Evolutionary conservation across 2,888 invertebrate species (phyloP).

Genomic region (Pogonocherus hispidulus): DNA sequence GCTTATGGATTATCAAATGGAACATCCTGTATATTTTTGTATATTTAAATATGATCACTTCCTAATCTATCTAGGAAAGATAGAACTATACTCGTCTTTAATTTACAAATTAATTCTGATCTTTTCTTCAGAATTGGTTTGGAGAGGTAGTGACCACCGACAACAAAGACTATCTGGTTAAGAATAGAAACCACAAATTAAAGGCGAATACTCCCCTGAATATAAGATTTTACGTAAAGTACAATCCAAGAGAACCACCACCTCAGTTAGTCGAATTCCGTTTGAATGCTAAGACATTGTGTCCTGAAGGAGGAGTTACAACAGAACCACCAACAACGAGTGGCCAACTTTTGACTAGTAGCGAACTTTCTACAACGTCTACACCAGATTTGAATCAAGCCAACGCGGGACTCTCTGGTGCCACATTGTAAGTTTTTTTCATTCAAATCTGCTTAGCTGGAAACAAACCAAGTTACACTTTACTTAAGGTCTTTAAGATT

Average conservation of each 20-base stretch:
- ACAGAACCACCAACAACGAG: constrained; percentile 64
- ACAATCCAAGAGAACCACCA: constrained; percentile 71
- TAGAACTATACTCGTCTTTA: too few relatives aligned
- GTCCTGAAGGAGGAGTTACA: constrained; percentile 62
- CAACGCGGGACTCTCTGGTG: neutral
- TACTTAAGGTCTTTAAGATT: too few relatives aligned
- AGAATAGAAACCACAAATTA: constrained; percentile 73
- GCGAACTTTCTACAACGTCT: constrained; percentile 42
- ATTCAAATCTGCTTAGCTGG: too few relatives aligned
- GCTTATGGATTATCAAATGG: too few relatives aligned
- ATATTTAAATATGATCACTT: too few relatives aligned
- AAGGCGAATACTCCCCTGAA: constrained; percentile 71
- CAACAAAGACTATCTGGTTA: constrained; percentile 74
- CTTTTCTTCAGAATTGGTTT: constrained; percentile 66
- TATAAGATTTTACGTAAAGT: constrained; percentile 75
- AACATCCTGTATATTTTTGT: too few relatives aligned
- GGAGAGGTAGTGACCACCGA: constrained; percentile 74
- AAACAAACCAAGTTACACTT: too few relatives aligned
- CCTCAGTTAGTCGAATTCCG: constrained; percentile 55
- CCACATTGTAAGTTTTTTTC: constrained; percentile 24
- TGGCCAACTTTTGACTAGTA: constrained; percentile 57
- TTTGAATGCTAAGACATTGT: constrained; percentile 74
- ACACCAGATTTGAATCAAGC: constrained; percentile 43
- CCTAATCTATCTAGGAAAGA: too few relatives aligned
- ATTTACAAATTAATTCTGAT: neutral